Evolutionary conservation across 1,140 invertebrate species (phyloP), one percentile per base, ranked within the genome.

Genomic region (Drosophila pruinosa): DNA sequence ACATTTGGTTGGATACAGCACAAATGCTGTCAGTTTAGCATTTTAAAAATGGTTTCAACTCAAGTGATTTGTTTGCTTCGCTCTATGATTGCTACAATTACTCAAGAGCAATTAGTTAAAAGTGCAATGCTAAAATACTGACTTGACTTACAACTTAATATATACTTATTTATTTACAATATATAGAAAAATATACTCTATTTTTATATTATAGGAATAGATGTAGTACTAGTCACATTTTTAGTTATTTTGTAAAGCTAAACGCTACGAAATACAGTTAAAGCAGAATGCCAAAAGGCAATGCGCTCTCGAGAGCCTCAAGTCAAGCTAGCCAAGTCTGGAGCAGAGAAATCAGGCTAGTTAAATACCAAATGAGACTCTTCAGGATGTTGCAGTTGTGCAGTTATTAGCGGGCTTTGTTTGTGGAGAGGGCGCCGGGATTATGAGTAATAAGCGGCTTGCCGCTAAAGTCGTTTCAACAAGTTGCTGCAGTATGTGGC

Each of bases 391-490:
- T 28, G 22, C n/a, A n/a, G n/a, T n/a, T 12, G 8, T 5, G 28
- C 31, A 52, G 28, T 45, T 69, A 41, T 62, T 53, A 17, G 24
- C 24, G 17, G 22, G 48, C 36, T 63, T 14, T 22, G 39, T 56
- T 39, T 19, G 21, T 19, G 17, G 7, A n/a, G 15, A 26, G 41
- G 4, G 19, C 17, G 50, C 31, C 8, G 14, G 41, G n/a, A 41
- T 17, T 58, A 21, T 28, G 31, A 5, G n/a, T n/a, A n/a, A 4
- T 61, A 72, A 72, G 64, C 63, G 31, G 70, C 69, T 67, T 72
- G 39, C 12, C 14, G 58, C 52, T 56, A 75, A 78, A 78, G 79
- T 52, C 24, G 75, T 85, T 72, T 83, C 80, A 83, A 83, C 80
- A 85, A 83, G 75, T 79, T 65, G 68, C 65, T 10, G 72, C 62